These are phyloP conservation scores for Scaptomyza hsui DNA, from an alignment of 1,140 invertebrate species.

Conservation along the genomic window DNA sequence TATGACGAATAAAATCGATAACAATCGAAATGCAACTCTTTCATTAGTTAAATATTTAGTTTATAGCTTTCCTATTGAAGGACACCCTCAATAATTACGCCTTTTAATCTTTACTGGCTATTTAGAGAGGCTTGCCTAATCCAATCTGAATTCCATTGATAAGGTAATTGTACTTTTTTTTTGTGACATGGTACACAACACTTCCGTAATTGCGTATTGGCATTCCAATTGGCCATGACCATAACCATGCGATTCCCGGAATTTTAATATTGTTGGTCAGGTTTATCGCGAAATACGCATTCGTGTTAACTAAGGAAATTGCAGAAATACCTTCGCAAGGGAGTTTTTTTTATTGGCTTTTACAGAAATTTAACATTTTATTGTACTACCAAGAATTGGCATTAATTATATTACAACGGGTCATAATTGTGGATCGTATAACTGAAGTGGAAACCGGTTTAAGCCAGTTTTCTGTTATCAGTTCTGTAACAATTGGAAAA, in stretches of 20 bases:
- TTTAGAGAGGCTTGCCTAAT: slow-evolving; percentile 10
- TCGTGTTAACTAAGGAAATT: slow-evolving; percentile 40
- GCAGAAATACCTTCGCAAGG: slow-evolving; percentile 10
- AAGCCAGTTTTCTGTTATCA: slow-evolving; percentile 22
- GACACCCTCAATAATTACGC: neutral
- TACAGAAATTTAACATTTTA: neutral
- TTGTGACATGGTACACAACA: slow-evolving; percentile 4
- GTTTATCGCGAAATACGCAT: slow-evolving; percentile 2
- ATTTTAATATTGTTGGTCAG: slow-evolving; percentile 19
- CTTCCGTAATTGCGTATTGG: slow-evolving; percentile 55
- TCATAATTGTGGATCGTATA: slow-evolving; percentile 21
- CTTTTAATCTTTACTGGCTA: neutral
- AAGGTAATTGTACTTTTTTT: neutral
- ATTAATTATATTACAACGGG: slow-evolving; percentile 8
- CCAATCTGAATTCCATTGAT: slow-evolving; percentile 26
- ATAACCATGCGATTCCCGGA: slow-evolving; percentile 48
- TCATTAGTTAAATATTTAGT: neutral
- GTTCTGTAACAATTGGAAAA: slow-evolving; percentile 4
- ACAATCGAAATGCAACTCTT: neutral
- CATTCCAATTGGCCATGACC: slow-evolving; percentile 52
- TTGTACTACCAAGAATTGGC: slow-evolving; percentile 17
- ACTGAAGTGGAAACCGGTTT: slow-evolving; percentile 14
- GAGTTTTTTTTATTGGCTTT: neutral
- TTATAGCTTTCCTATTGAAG: neutral
- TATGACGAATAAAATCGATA: neutral